Conservation (phyloP, 2,113 vertebrate species). For the Podilymbus podiceps region DNA sequence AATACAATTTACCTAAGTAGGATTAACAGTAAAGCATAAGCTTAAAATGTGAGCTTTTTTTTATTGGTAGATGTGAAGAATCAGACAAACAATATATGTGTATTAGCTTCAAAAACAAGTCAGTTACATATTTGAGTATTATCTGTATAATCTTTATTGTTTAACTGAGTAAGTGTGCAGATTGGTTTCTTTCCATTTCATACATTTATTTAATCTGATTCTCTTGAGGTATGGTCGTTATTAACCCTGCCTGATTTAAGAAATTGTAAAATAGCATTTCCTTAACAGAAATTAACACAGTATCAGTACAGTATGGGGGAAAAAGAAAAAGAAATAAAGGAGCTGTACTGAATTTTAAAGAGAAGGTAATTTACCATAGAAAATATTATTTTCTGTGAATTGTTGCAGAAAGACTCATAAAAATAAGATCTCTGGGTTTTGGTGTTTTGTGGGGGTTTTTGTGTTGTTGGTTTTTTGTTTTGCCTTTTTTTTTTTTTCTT, state of each 20-base stretch:
- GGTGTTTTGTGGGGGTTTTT: no score
- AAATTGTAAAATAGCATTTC: background rate
- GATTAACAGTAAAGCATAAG: background rate
- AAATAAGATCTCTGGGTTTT: background rate
- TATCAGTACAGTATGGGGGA: background rate
- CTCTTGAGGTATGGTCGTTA: background rate
- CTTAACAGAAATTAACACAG: background rate
- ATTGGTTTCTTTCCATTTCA: background rate
- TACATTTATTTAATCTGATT: background rate
- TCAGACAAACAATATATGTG: background rate
- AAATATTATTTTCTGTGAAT: background rate
- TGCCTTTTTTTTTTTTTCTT: background rate
- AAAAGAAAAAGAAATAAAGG: no score
- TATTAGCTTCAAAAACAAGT: background rate
- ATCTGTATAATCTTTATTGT: background rate
- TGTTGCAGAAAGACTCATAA: background rate
- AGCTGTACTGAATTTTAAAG: background rate
- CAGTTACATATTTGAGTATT: background rate
- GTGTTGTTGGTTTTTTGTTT: no score
- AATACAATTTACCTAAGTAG: background rate
- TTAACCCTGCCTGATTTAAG: background rate
- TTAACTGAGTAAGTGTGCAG: background rate
- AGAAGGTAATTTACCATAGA: background rate
- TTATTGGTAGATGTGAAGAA: background rate
- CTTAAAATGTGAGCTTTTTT: background rate